A percentile compares a stretch with the other conserved stretches of the same genome.
These are phyloP conservation scores for Sarcophaga subvicina DNA, from an alignment of 2,888 invertebrate species.

Conservation along the genomic window DNA sequence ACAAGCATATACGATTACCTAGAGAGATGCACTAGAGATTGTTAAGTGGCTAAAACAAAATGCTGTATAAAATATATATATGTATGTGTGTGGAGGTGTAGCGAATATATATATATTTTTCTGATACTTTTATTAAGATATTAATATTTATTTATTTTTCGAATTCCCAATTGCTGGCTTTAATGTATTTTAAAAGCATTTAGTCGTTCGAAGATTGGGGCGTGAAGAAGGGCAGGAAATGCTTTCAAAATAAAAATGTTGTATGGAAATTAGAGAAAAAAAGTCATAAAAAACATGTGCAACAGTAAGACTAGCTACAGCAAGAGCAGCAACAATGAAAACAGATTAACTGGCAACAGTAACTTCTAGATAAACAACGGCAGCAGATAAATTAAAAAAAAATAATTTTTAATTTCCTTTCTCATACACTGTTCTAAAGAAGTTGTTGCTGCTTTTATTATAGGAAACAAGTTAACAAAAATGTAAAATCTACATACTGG, in stretches of 20 bases:
- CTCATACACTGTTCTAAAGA: slow-evolving; percentile 23
- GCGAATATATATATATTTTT: no score
- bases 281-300: slow-evolving; percentile 49
- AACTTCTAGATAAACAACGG: slow-evolving; percentile 3
- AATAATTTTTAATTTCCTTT: slow-evolving; percentile 16
- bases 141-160: slow-evolving; percentile 1
- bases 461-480: slow-evolving; percentile 5
- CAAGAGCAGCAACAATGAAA: slow-evolving; percentile 29
- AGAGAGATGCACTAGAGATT: not conserved
- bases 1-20: slow-evolving; percentile 32
- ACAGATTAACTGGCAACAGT: slow-evolving; percentile 62
- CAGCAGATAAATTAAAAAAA: not conserved
- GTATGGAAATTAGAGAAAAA: slow-evolving; percentile 34
- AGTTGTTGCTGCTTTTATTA: slow-evolving; percentile 38
- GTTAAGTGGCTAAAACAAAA: no score
- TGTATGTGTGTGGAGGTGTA: no score
- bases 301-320: no score
- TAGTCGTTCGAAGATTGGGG: not conserved
- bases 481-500: no score
- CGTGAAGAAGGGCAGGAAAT: no score
- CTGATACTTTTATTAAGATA: no score
- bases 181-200: slow-evolving; percentile 4
- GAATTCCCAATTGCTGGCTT: slow-evolving; percentile 54
- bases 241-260: slow-evolving; percentile 25
- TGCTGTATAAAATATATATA: no score